These are phyloP conservation scores for Typhlichthys eigenmanni DNA, from an alignment of 2,797 vertebrate species.

Conservation along the genomic window DNA sequence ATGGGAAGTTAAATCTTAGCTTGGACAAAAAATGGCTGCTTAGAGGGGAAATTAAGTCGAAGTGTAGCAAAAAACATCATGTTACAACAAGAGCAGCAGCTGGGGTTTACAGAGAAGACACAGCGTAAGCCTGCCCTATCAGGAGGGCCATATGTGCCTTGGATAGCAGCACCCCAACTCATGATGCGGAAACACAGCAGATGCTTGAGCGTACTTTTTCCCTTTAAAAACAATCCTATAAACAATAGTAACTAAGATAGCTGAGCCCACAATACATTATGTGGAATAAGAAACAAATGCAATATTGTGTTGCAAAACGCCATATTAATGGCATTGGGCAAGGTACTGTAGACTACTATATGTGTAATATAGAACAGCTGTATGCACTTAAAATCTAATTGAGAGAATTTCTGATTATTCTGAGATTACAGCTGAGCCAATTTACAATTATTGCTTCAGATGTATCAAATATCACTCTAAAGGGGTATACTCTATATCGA, in stretches of 20 bases:
- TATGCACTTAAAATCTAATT: too few relatives aligned
- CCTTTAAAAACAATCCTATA: constrained; percentile 55
- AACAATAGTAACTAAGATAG: constrained; percentile 50
- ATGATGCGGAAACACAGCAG: constrained; percentile 73
- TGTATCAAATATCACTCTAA: not conserved
- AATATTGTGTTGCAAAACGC: not conserved
- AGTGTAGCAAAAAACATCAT: constrained; percentile 54
- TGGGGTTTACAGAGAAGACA: constrained; percentile 71
- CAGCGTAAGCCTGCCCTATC: constrained; percentile 72
- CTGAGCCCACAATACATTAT: constrained; percentile 45
- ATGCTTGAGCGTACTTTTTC: constrained; percentile 71
- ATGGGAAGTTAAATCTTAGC: constrained; percentile 4
- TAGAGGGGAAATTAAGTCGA: constrained; percentile 41
- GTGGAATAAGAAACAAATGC: constrained; percentile 23
- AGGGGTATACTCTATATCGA: too few relatives aligned
- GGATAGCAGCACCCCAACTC: constrained; percentile 65
- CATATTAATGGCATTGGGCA: too few relatives aligned
- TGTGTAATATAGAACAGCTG: too few relatives aligned
- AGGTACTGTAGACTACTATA: too few relatives aligned
- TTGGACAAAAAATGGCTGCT: constrained; percentile 42
- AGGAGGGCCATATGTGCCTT: constrained; percentile 73
- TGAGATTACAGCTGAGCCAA: not conserved
- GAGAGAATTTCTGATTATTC: too few relatives aligned
- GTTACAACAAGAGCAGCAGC: constrained; percentile 71
- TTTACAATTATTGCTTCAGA: constrained; percentile 11